A percentile compares a stretch with the other conserved stretches of the same genome.
These are phyloP conservation scores for Psittacula derbiana DNA, from an alignment of 2,797 vertebrate genomes.

Conservation along the genomic window DNA sequence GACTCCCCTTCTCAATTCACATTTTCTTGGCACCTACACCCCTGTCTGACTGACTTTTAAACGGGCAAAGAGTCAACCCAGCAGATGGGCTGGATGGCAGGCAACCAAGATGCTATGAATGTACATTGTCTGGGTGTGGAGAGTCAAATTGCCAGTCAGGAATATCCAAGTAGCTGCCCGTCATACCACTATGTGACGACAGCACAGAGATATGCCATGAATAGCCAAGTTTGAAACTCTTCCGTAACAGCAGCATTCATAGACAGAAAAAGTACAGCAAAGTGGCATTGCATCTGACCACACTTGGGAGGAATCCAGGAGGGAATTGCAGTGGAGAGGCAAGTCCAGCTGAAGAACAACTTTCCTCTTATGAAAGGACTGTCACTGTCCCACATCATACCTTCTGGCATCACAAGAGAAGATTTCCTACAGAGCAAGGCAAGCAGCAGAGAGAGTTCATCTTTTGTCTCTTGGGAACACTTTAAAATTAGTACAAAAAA, in stretches of 20 bases:
- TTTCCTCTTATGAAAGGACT: not conserved
- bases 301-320: not conserved
- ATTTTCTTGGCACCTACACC: conserved; percentile 52
- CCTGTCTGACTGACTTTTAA: conserved; percentile 65
- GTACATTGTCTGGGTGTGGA: conserved; percentile 53
- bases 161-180: conserved; percentile 51
- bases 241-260: not conserved
- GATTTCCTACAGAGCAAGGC: not conserved
- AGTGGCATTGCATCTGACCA: not conserved
- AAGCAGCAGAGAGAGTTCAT: not conserved
- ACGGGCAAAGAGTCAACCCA: conserved; percentile 51
- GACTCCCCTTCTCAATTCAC: conserved; percentile 51
- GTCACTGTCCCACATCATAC: fast-evolving
- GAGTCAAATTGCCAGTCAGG: conserved; percentile 46
- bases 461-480: not conserved
- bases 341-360: fast-evolving
- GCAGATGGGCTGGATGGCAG: conserved; percentile 59
- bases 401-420: not conserved
- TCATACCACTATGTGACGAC: conserved; percentile 22
- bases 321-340: not conserved
- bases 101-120: conserved; percentile 53
- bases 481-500: not conserved
- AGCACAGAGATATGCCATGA: not conserved
- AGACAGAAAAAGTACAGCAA: not conserved
- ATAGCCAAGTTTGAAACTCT: not conserved